Evolutionary conservation across 2,113 vertebrate genomes (phyloP), one percentile per base, ranked within the genome.

Genomic region (Caretta caretta): DNA sequence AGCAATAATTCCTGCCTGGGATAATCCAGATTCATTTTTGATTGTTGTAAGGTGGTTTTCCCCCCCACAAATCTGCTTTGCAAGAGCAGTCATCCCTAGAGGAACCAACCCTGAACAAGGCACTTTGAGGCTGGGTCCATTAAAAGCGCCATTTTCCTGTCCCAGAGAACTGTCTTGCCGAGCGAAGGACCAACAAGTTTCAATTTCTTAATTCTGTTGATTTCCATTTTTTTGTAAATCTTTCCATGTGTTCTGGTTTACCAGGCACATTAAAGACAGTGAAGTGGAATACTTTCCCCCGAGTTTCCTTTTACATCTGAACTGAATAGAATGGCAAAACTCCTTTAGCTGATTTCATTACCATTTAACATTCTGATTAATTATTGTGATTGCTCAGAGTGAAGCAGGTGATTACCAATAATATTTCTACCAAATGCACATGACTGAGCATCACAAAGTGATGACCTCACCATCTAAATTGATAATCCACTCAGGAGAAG

Each of bases 1-100:
- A 80, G 79, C 0, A 0, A 56, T 11, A 17, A 38, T 38, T 29
- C 42, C 48, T 89, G 48, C 22, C 86, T 83, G 0, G 0, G 75
- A 82, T 62, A 92, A 95, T 29, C 12, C 82, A 16, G 19, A 51
- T 53, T 75, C 35, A 14, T 72, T 96, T 87, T 22, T 5, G 10
- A 49, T 72, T 57, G 2, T 53, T 91, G 69, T 35, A 87, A 42
- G 46, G 27, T 86, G 50, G 2, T 38, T 29, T 81, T 38, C 51
- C 72, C 84, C 56, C 14, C 90, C 10, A 25, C 80, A 57, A 59
- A 59, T 82, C 65, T 59, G 19, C 49, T 83, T 46, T 48, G 56
- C 25, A 65, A 78, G 56, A 78, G 46, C 54, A 88, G 29, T 92
- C 54, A 79, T 88, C 57, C n/a, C 10, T 14, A 76, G 86, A 83